Conservation (phyloP, 64 coral and sea anemone species). For the Astreopora myriophthalma region DNA sequence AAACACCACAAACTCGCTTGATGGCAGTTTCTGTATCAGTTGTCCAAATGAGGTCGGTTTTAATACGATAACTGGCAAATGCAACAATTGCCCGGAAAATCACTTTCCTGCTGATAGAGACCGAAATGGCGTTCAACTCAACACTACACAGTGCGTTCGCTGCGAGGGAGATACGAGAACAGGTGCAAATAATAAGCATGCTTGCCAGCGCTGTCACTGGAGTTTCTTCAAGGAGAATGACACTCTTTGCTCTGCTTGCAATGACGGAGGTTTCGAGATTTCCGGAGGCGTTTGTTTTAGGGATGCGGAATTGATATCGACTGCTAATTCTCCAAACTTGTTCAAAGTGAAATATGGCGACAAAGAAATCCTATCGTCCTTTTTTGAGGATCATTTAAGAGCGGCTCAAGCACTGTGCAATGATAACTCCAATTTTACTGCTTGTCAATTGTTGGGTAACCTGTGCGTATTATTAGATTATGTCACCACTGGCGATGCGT, state of each 20-base stretch:
- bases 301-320: background rate
- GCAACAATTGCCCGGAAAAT: conserved; percentile 57
- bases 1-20: conserved; percentile 82
- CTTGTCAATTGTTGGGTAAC: conserved; percentile 95
- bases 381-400: conserved; percentile 70
- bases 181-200: background rate
- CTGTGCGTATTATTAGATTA: conserved; percentile 90
- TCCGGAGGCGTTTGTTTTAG: conserved; percentile 74
- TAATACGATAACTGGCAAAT: conserved; percentile 37
- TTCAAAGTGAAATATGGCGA: conserved; percentile 75
- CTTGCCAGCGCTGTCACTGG: conserved; percentile 70
- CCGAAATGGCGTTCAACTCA: conserved; percentile 9
- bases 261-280: background rate
- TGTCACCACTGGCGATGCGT: conserved; percentile 44
- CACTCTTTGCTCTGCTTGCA: conserved; percentile 19
- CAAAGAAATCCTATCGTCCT: conserved; percentile 53
- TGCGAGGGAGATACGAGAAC: conserved; percentile 66
- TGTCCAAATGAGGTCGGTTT: conserved; percentile 67
- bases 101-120: conserved; percentile 54
- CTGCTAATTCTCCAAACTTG: background rate
- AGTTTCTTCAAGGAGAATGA: conserved; percentile 35
- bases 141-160: conserved; percentile 14
- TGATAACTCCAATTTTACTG: conserved; percentile 77
- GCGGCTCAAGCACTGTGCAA: conserved; percentile 77
- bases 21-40: conserved; percentile 88